Conservation (phyloP, 2,113 vertebrate species). For the Chlorodrepanis virens region DNA sequence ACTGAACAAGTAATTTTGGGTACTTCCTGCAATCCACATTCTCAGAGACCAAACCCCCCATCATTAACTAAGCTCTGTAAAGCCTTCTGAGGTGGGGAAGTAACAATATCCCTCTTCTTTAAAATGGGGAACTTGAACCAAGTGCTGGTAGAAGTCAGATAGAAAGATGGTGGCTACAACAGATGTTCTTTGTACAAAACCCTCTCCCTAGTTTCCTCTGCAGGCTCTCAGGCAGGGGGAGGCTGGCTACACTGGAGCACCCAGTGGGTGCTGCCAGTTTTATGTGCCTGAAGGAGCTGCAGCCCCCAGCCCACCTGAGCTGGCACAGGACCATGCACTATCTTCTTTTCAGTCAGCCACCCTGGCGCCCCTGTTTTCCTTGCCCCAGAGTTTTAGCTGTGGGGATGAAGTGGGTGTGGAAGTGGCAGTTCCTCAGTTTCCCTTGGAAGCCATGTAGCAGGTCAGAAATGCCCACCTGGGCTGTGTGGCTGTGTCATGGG, state of each 20-base stretch:
- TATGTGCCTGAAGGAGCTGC: neutral
- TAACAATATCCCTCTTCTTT: neutral
- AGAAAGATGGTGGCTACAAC: neutral
- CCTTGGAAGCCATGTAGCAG: accelerated
- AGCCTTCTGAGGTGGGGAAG: slow-evolving; percentile 2
- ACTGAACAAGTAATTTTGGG: neutral
- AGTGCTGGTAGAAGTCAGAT: neutral
- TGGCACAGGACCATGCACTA: neutral
- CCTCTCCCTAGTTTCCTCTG: neutral
- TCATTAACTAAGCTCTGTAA: neutral
- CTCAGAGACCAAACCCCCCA: neutral
- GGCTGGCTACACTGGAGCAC: neutral
- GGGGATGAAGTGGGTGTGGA: neutral
- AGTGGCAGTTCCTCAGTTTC: neutral
- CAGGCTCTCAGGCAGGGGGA: neutral
- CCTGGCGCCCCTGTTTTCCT: neutral
- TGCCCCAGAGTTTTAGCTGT: neutral
- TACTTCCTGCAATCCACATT: neutral
- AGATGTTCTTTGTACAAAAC: neutral
- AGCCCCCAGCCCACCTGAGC: neutral
- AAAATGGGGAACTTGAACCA: neutral
- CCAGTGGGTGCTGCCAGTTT: neutral
- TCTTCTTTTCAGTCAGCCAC: neutral
- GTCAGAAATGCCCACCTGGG: neutral
- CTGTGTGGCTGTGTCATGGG: accelerated